Conservation (phyloP, 2,797 vertebrate genomes). For the Ctenopoma multispine region DNA sequence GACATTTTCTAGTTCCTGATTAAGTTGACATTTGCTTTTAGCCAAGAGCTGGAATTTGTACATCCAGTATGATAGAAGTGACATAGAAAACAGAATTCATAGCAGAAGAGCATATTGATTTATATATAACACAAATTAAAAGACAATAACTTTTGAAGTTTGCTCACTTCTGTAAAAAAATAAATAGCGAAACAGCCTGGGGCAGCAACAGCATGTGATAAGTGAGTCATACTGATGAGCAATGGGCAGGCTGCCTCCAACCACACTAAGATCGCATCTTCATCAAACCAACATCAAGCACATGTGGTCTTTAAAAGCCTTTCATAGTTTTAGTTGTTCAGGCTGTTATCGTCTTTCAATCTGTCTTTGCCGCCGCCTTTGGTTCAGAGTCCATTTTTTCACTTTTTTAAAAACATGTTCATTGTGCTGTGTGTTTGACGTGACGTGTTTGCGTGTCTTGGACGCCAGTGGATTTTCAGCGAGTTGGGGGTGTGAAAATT, state of each 20-base stretch:
- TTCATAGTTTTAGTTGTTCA: neutral
- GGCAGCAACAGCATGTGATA: conserved; percentile 13
- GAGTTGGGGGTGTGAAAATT: no score
- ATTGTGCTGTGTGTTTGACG: neutral
- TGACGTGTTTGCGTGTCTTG: no score
- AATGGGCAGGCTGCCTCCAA: neutral
- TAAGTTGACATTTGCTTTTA: conserved; percentile 16
- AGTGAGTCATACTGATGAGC: conserved; percentile 26
- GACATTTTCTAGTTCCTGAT: neutral
- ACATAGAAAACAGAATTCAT: neutral
- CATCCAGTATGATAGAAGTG: neutral
- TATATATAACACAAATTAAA: neutral
- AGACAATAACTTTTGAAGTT: neutral
- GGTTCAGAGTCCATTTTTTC: neutral
- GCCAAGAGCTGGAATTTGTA: neutral
- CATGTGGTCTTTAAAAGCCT: conserved; percentile 1
- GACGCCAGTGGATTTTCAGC: no score
- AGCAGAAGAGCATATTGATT: neutral
- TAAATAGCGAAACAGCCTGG: neutral
- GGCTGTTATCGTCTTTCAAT: conserved; percentile 8
- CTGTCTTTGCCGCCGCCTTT: neutral
- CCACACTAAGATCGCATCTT: conserved; percentile 12
- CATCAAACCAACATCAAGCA: conserved; percentile 35
- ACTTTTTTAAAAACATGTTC: neutral
- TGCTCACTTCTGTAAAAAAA: neutral